Evolutionary conservation across 1,140 invertebrate genomes (phyloP).

Genomic region (Amyelois transitella): DNA sequence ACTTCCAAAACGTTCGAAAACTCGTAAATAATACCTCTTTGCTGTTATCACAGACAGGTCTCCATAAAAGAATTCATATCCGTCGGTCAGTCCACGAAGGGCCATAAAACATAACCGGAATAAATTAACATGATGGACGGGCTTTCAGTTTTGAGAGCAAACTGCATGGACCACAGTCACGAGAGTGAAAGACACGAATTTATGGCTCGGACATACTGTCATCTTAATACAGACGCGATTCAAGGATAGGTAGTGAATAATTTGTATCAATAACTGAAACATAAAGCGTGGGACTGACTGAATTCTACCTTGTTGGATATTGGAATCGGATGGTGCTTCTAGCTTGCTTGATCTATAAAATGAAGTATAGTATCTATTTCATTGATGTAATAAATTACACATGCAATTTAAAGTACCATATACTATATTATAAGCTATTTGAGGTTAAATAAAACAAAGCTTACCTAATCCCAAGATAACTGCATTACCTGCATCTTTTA

Average conservation of each 20-base stretch:
- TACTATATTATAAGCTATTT: too few relatives aligned
- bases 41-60: not conserved
- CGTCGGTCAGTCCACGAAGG: not conserved
- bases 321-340: too few relatives aligned
- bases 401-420: too few relatives aligned
- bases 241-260: not conserved
- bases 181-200: slow-evolving; percentile 14
- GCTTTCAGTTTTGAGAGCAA: slow-evolving; percentile 3
- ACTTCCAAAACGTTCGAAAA: not conserved
- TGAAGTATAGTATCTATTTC: too few relatives aligned
- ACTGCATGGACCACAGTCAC: slow-evolving; percentile 10
- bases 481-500: too few relatives aligned
- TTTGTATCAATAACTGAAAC: not conserved
- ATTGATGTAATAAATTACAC: too few relatives aligned
- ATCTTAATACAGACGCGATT: slow-evolving; percentile 6
- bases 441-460: too few relatives aligned
- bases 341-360: too few relatives aligned
- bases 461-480: too few relatives aligned
- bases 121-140: slow-evolving; percentile 25
- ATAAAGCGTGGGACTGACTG: not conserved
- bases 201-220: slow-evolving; percentile 7
- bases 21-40: not conserved
- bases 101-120: slow-evolving; percentile 20
- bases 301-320: too few relatives aligned
- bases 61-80: not conserved